Conservation (phyloP, 2,888 invertebrate species). For the Calephelis perditalis region DNA sequence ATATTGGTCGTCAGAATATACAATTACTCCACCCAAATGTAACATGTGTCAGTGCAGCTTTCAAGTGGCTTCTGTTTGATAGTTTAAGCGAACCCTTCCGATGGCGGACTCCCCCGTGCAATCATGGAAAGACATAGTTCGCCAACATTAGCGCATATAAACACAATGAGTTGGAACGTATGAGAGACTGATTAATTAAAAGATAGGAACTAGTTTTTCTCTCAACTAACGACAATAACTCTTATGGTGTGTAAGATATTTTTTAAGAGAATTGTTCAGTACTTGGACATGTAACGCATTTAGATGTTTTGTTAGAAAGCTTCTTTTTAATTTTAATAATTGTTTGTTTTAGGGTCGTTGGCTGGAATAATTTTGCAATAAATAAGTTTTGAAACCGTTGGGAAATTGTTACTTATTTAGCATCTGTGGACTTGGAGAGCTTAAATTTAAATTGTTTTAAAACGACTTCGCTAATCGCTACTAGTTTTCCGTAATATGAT, state of each 20-base stretch:
- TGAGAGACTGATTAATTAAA: slow-evolving; percentile 16
- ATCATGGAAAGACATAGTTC: slow-evolving; percentile 56
- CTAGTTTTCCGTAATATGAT: no score
- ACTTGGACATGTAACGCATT: no score
- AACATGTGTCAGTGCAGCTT: slow-evolving; percentile 74
- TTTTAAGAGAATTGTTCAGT: no score
- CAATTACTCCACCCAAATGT: slow-evolving; percentile 45
- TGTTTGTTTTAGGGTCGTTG: no score
- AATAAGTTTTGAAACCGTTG: no score
- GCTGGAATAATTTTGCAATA: no score
- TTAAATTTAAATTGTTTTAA: no score
- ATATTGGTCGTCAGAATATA: slow-evolving; percentile 35
- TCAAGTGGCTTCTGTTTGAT: slow-evolving; percentile 70
- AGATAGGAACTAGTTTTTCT: slow-evolving; percentile 9
- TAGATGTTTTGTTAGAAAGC: no score
- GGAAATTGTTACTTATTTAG: no score
- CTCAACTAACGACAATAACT: background rate
- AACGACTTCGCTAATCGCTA: no score
- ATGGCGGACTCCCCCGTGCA: slow-evolving; percentile 43
- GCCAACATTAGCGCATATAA: slow-evolving; percentile 42
- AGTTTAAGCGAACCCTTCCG: slow-evolving; percentile 64
- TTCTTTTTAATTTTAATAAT: no score
- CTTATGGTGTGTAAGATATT: background rate
- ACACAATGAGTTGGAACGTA: slow-evolving; percentile 16
- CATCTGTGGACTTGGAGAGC: no score